Percentiles rank a stretch among this genome's conserved stretches.
Conservation (phyloP, 2,888 invertebrate species). For the Drosophila picticornis region DNA sequence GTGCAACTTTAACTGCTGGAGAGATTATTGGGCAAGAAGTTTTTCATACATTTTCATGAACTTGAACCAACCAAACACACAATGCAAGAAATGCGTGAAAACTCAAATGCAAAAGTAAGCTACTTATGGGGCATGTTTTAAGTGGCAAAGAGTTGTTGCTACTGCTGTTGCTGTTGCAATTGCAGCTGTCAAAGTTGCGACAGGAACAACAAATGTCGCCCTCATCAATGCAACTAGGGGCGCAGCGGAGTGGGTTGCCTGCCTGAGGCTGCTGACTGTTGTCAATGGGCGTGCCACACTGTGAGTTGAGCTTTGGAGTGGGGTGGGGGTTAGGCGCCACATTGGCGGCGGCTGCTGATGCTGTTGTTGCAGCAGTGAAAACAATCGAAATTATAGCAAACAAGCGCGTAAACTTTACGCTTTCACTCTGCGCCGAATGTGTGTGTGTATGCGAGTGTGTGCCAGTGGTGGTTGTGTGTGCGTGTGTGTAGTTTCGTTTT, state of each 20-base stretch:
- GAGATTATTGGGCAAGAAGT: conserved; percentile 63
- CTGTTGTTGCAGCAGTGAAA: conserved; percentile 58
- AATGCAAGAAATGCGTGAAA: conserved; percentile 46
- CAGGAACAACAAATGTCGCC: conserved; percentile 37
- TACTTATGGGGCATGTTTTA: conserved; percentile 64
- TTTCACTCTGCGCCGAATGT: conserved; percentile 46
- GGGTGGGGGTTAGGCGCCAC: conserved; percentile 1
- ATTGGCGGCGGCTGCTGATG: conserved; percentile 26
- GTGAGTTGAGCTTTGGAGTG: background rate
- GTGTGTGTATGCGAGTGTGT: conserved; percentile 22
- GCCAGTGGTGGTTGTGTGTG: background rate
- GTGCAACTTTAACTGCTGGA: conserved; percentile 61
- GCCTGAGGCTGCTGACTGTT: conserved; percentile 12
- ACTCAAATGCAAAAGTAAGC: conserved; percentile 67
- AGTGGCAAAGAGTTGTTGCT: conserved; percentile 27
- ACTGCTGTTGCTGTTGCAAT: conserved; percentile 31
- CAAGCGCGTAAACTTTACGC: conserved; percentile 80
- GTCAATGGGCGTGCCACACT: conserved; percentile 44
- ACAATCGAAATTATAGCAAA: conserved; percentile 81
- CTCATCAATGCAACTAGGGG: conserved; percentile 68
- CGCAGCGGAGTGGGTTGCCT: background rate
- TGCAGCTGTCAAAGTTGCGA: conserved; percentile 61
- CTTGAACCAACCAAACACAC: conserved; percentile 52
- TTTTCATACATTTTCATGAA: conserved; percentile 73
- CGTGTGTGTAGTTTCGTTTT: conserved; percentile 38